A percentile compares a stretch with the other conserved stretches of the same genome.
Conservation (phyloP, 2,888 invertebrate genomes). For the Epistrophe grossulariae region DNA sequence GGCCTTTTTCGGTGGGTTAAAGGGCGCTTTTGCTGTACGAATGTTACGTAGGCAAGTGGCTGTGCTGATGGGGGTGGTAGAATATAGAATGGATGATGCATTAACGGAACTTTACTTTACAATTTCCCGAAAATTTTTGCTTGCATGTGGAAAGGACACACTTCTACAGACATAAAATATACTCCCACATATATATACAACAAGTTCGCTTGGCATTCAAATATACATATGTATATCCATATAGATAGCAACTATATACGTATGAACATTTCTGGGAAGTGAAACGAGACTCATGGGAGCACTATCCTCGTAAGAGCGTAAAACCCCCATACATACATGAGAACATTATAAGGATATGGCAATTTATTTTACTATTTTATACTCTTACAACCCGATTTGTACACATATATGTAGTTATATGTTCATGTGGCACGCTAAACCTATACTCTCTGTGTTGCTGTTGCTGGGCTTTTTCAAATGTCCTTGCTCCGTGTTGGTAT, state of each 20-base stretch:
- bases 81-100: conserved; percentile 43
- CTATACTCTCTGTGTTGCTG: conserved; percentile 15
- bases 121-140: conserved; percentile 54
- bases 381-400: conserved; percentile 53
- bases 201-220: conserved; percentile 19
- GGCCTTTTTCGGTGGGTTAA: conserved; percentile 22
- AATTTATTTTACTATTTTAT: conserved; percentile 76
- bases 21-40: conserved; percentile 13
- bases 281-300: conserved; percentile 73
- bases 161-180: not conserved
- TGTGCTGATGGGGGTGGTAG: conserved; percentile 12
- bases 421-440: conserved; percentile 4
- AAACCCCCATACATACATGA: conserved; percentile 39
- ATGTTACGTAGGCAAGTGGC: conserved; percentile 22
- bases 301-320: conserved; percentile 57
- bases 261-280: conserved; percentile 41
- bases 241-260: not conserved
- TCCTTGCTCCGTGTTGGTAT: conserved; percentile 38
- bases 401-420: not conserved
- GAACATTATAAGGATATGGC: conserved; percentile 66
- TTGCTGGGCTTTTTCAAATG: conserved; percentile 41
- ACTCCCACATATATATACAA: not conserved
- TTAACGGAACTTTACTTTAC: conserved; percentile 67
- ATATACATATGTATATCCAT: conserved; percentile 21
- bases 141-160: conserved; percentile 41